Conservation (phyloP, 1,140 invertebrate species). For the Drosophila athabasca region DNA sequence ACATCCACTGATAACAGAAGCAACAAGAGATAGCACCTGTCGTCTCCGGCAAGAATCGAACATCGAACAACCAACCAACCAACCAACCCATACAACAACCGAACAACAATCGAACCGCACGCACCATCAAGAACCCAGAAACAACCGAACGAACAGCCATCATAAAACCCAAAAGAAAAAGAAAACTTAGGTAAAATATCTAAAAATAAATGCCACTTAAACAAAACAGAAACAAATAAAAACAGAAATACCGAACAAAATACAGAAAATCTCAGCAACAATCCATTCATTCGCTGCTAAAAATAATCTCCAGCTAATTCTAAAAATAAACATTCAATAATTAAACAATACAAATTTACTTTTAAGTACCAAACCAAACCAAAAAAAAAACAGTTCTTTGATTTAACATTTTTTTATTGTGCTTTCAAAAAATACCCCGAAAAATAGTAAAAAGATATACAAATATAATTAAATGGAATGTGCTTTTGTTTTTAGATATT, state of each 20-base stretch:
- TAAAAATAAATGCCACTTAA: conserved; percentile 80
- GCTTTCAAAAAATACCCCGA: conserved; percentile 42
- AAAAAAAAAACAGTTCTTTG: conserved; percentile 37
- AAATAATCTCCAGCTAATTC: conserved; percentile 42
- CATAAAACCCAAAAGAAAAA: conserved; percentile 64
- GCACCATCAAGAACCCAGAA: conserved; percentile 38
- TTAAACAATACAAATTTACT: conserved; percentile 36
- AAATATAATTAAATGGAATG: conserved; percentile 64
- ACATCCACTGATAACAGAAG: conserved; percentile 33
- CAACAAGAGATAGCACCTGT: conserved; percentile 46
- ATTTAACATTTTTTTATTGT: conserved; percentile 69
- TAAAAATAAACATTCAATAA: conserved; percentile 41
- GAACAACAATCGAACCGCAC: conserved; percentile 53
- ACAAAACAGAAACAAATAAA: conserved; percentile 31
- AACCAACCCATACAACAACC: conserved; percentile 1
- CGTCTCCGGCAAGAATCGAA: conserved; percentile 28
- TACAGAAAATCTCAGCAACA: conserved; percentile 3
- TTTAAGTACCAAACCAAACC: conserved; percentile 16
- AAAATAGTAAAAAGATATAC: not conserved
- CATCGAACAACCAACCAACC: conserved; percentile 28
- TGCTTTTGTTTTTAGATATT: conserved; percentile 82
- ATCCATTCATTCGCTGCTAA: conserved; percentile 18
- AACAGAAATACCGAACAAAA: conserved; percentile 36
- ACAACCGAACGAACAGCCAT: conserved; percentile 18
- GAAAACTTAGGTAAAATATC: conserved; percentile 83